Base-by-base conservation (phyloP, 2,113 vertebrate species). In the Eclectus roratus region DNA sequence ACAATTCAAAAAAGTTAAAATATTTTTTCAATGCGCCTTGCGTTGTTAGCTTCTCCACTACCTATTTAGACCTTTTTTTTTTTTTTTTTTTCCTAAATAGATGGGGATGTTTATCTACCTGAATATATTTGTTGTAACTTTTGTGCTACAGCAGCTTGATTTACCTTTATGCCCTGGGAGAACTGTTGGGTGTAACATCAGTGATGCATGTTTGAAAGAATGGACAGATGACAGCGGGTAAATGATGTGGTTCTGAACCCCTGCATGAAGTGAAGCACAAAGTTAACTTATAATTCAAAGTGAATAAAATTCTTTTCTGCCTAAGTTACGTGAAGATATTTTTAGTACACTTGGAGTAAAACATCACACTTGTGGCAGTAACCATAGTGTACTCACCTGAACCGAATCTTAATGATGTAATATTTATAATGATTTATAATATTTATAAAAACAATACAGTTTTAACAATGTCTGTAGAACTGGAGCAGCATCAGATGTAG, bases 11-110 rank as follows among this genome's bases (percentile, higher is more conserved):
- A 60, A 50, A 85, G 1, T 12, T 41, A 31, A 53, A 77, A 19
- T 70, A 15, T 13, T 28, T 91, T 77, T 78, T 78, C 12, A n/a
- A 5, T 44, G 41, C 1, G 4, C 53, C 46, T 89, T 74, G 10
- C 44, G 47, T 43, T 10, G 52, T 10, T 18, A 73, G 16, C 28
- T 49, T 78, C 87, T 6, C 25, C 5, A 28, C 19, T 94, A 58
- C 11, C 9, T 8, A 2, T 46, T 83, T 52, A 50, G 47, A 25
- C 2, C 2, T 1, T 8, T 74, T 82, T 55, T 37, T 35, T 31
- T 52, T 52, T n/a, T 28, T 5, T 10, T 1, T 5, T 1, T 1
- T 1, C 7, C 6, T 13, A 24, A 19, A 9, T 35, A 61, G 18
- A 8, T 2, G 1, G 28, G 6, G 6, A 33, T 13, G 21, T 33